Evolutionary conservation across 2,797 vertebrate species (phyloP), one percentile per base, ranked within the genome.

Genomic region (Parotocinclus haroldoi): DNA sequence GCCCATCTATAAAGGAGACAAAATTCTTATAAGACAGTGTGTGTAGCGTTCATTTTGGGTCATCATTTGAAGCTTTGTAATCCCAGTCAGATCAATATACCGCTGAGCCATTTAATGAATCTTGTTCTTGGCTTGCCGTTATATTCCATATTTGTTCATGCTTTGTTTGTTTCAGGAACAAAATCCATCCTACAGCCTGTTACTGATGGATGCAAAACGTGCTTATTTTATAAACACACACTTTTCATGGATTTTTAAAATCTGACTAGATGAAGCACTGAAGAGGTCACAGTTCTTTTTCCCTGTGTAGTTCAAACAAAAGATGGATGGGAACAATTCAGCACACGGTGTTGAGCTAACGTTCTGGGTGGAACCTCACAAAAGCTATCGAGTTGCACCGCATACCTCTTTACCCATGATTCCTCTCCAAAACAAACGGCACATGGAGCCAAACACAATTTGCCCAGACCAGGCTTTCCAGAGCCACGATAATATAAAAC

Each of bases 361-460:
- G 60, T 53, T 73, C 64, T 63, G 66, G 57, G 55, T 71, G 58
- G 70, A 74, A 71, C 68, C 65, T 72, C 58, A 73, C 63, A 72
- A 64, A 69, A 51, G 61, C 75, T 77, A 72, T 77, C 70, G 19
- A 66, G 48, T 73, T 79, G 67, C 66, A 16, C 55, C 9, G 49
- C 74, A 77, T 71, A 59, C 69, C 58, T 73, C 63, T 46, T 73
- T 71, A 78, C 56, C 69, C 58, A 58, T 17, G 38, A 69, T 72
- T 75, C 61, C 51, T 71, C 68, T 75, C 70, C 75, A 77, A 73
- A 76, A 76, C 65, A 66, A 69, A 74, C 61, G 66, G 14, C 14
- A 37, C 39, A 38, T 63, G 57, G 38, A 50, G 78, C 75, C 75
- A 77, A 75, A 79, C 46, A 71, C 66, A 75, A 79, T 72, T 66